These are phyloP conservation scores for Bombylius major DNA, from an alignment of 2,888 invertebrate species.

Conservation along the genomic window DNA sequence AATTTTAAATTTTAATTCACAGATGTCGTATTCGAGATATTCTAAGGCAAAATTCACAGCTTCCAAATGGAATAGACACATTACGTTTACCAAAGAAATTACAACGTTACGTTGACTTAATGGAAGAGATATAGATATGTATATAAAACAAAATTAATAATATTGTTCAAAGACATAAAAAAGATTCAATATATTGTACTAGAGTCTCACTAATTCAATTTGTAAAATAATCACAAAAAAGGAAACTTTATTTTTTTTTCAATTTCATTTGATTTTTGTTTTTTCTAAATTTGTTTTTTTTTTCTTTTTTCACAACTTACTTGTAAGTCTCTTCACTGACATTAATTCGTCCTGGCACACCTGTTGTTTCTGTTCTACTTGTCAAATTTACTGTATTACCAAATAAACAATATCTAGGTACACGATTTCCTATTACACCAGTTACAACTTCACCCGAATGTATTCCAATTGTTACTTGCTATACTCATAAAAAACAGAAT, in stretches of 20 bases:
- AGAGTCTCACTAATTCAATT: too few relatives aligned
- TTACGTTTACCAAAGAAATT: conserved; percentile 53
- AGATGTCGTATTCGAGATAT: conserved; percentile 54
- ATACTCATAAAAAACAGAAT: conserved; percentile 13
- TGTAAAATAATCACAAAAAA: too few relatives aligned
- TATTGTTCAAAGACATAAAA: neutral
- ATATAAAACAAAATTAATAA: neutral
- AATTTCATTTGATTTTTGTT: too few relatives aligned
- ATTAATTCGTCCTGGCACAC: conserved; percentile 76
- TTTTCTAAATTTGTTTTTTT: too few relatives aligned
- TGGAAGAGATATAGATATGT: conserved; percentile 49
- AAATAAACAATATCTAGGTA: conserved; percentile 87
- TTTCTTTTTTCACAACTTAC: conserved; percentile 38
- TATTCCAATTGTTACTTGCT: conserved; percentile 89
- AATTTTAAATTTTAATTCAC: neutral
- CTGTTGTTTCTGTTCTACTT: conserved; percentile 87
- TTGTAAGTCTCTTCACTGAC: conserved; percentile 85
- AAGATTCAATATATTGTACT: neutral
- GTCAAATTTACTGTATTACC: conserved; percentile 91
- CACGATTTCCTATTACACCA: conserved; percentile 86
- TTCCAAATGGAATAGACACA: conserved; percentile 60
- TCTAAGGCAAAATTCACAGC: conserved; percentile 54
- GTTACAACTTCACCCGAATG: conserved; percentile 91
- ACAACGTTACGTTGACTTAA: conserved; percentile 59
- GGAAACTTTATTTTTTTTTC: too few relatives aligned